Evolutionary conservation across 1,140 invertebrate genomes (phyloP).

Genomic region (Temnothorax nylanderi): DNA sequence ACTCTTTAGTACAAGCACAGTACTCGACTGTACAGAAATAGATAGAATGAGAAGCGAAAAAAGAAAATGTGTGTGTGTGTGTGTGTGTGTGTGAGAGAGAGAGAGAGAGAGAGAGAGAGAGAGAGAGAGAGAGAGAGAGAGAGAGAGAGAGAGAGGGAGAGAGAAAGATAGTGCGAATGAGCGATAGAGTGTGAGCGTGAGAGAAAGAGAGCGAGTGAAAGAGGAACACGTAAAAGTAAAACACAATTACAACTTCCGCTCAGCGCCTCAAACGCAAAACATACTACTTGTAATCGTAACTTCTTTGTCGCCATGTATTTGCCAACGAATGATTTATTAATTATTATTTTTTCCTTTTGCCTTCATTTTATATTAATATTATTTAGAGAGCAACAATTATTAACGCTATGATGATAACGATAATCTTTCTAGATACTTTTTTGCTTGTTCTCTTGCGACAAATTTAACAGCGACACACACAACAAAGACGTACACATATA

Average conservation of each 20-base stretch:
- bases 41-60: conserved; percentile 41
- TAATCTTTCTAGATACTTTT: conserved; percentile 84
- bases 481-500: neutral
- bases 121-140: conserved; percentile 35
- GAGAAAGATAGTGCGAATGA: conserved; percentile 19
- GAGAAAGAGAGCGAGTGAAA: conserved; percentile 16
- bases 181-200: conserved; percentile 14
- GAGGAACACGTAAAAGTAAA: conserved; percentile 66
- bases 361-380: conserved; percentile 84
- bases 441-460: conserved; percentile 68
- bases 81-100: too few relatives aligned
- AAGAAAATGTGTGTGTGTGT: neutral
- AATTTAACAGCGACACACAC: conserved; percentile 29
- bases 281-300: conserved; percentile 82
- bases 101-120: conserved; percentile 13
- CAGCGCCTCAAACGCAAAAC: conserved; percentile 83
- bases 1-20: conserved; percentile 78
- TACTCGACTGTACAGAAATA: conserved; percentile 80
- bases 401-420: conserved; percentile 81
- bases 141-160: conserved; percentile 41
- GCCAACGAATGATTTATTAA: conserved; percentile 82
- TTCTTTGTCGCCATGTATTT: conserved; percentile 85
- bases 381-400: conserved; percentile 82
- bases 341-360: conserved; percentile 77
- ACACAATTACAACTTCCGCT: conserved; percentile 78